Evolutionary conservation across 1,140 invertebrate genomes (phyloP).

Genomic region (Scaptodrosophila lebanonensis): DNA sequence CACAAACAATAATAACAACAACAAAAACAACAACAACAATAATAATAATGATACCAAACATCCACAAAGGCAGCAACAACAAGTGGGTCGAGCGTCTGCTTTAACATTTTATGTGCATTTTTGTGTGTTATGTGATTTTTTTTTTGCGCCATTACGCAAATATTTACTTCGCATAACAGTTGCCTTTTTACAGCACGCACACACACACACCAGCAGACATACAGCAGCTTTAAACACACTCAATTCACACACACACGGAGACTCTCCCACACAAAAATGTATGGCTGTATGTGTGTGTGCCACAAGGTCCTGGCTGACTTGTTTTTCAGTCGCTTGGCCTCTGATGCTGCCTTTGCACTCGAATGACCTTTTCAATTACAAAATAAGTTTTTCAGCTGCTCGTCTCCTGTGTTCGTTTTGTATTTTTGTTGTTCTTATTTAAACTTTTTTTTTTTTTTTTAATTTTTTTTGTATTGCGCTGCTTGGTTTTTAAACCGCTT

Average conservation of each 20-base stretch:
- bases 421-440: neutral
- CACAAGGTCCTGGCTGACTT: neutral
- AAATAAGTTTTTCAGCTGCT: slow-evolving; percentile 9
- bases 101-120: slow-evolving; percentile 37
- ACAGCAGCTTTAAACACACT: too few species aligned
- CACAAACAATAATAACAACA: too few species aligned
- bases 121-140: too few species aligned
- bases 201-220: neutral
- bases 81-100: too few species aligned
- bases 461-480: neutral
- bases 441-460: neutral
- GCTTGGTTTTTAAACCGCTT: neutral
- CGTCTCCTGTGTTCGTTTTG: too few species aligned
- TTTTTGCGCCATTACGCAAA: slow-evolving; percentile 55
- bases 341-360: neutral
- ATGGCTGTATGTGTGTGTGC: slow-evolving; percentile 21
- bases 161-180: slow-evolving; percentile 54
- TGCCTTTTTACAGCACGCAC: slow-evolving; percentile 34
- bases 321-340: neutral
- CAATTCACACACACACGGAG: neutral
- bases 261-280: neutral
- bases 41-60: neutral
- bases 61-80: too few species aligned
- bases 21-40: too few species aligned
- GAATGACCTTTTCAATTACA: slow-evolving; percentile 39